Evolutionary conservation across 2,888 invertebrate genomes (phyloP).

Genomic region (Dascillus cervinus): DNA sequence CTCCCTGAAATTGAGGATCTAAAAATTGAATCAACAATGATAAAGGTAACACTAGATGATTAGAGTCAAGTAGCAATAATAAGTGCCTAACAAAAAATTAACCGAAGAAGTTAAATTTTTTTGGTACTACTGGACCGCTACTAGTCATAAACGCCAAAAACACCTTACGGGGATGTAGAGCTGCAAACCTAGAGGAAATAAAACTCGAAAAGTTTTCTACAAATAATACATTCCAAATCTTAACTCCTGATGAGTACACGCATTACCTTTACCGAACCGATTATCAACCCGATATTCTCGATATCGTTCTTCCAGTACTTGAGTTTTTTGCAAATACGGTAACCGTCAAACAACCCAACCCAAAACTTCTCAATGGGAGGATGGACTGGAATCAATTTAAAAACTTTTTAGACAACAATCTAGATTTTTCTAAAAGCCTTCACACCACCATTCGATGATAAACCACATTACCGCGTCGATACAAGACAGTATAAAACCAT

Average conservation of each 20-base stretch:
- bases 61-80: conserved; percentile 1
- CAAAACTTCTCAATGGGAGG: conserved; percentile 1
- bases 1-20: conserved; percentile 2
- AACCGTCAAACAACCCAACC: conserved; percentile 4
- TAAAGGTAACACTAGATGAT: conserved; percentile 2
- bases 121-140: too few species aligned
- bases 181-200: conserved; percentile 1
- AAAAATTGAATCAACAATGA: conserved; percentile 4
- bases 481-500: conserved; percentile 3
- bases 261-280: conserved; percentile 8
- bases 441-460: conserved; percentile 2
- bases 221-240: not conserved
- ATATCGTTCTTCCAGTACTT: conserved; percentile 11
- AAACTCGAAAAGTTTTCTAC: conserved; percentile 1
- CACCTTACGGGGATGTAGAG: conserved; percentile 3
- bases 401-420: not conserved
- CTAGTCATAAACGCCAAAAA: conserved; percentile 4
- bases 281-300: conserved; percentile 9
- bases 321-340: conserved; percentile 6
- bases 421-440: not conserved
- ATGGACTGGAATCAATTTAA: conserved; percentile 4
- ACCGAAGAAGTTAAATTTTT: too few species aligned
- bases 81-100: conserved; percentile 3
- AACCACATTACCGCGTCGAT: conserved; percentile 5
- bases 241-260: conserved; percentile 9